phyloP scores from a whole-genome alignment of 2,113 vertebrate genomes.

The Butastur rufipennis region DNA sequence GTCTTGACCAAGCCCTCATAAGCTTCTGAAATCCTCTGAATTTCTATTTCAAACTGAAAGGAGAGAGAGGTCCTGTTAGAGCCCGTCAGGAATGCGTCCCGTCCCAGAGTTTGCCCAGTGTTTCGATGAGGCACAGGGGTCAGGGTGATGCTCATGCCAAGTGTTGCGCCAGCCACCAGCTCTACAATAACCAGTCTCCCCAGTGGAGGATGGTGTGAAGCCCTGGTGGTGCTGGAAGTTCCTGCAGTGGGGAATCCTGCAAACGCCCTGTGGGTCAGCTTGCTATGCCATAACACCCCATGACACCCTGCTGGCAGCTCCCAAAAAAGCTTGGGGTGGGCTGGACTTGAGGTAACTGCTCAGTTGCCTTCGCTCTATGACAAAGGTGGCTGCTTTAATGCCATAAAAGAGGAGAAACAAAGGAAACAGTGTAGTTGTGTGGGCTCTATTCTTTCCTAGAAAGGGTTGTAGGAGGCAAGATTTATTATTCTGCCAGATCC shows the following conservation, averaged over 20 bases:
- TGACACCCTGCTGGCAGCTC: not conserved
- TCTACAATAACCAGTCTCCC: not conserved
- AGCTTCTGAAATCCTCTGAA: conserved; percentile 83
- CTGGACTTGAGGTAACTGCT: not conserved
- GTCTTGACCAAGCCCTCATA: conserved; percentile 86
- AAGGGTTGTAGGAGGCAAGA: not conserved
- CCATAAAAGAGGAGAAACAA: not conserved
- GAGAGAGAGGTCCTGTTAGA: conserved; percentile 20
- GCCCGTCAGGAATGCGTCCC: not conserved
- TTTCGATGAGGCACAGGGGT: not conserved
- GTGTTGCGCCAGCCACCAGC: not conserved
- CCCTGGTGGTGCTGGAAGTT: not conserved
- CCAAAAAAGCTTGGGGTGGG: not conserved
- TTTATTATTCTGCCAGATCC: not conserved
- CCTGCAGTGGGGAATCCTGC: not conserved
- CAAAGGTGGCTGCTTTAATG: not conserved
- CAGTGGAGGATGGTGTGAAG: not conserved
- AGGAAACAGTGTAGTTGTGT: not conserved
- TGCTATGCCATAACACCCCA: not conserved
- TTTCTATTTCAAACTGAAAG: conserved; percentile 83
- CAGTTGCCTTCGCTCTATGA: not conserved
- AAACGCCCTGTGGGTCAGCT: not conserved
- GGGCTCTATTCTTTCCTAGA: not conserved
- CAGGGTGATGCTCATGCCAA: fast-evolving
- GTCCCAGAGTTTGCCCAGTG: not conserved